Conservation (phyloP, 2,113 vertebrate species). For the Odocoileus hemionus region DNA sequence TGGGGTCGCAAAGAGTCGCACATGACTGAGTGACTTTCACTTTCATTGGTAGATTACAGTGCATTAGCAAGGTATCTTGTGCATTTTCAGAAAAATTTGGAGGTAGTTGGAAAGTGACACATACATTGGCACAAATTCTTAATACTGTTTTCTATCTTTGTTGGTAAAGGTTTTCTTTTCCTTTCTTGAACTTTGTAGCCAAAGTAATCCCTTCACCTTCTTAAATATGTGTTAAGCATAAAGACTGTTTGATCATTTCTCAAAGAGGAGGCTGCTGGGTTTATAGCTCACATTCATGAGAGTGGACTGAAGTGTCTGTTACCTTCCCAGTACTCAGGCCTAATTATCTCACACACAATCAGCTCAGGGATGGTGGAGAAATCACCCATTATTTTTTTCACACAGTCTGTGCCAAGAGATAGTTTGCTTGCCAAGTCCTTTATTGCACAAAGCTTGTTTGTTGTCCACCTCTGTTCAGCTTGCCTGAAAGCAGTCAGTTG, state of each 20-base stretch:
- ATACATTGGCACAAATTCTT: not conserved
- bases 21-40: not conserved
- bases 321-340: not conserved
- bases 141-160: not conserved
- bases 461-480: not conserved
- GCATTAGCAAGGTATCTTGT: not conserved
- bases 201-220: not conserved
- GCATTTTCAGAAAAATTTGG: slow-evolving; percentile 19
- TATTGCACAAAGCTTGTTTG: not conserved
- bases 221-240: slow-evolving; percentile 3
- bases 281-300: not conserved
- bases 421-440: not conserved
- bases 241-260: not conserved
- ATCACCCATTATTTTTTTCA: not conserved
- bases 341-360: not conserved
- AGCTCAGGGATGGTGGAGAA: not conserved
- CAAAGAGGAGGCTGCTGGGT: not conserved
- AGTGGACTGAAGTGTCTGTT: not conserved
- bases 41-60: not conserved
- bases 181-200: slow-evolving; percentile 27
- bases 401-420: not conserved
- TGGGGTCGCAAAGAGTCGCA: not conserved
- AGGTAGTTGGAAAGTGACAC: not conserved
- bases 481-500: not conserved
- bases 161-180: slow-evolving; percentile 23